Evolutionary conservation across 2,797 vertebrate species (phyloP).

Genomic region (Capromys pilorides): DNA sequence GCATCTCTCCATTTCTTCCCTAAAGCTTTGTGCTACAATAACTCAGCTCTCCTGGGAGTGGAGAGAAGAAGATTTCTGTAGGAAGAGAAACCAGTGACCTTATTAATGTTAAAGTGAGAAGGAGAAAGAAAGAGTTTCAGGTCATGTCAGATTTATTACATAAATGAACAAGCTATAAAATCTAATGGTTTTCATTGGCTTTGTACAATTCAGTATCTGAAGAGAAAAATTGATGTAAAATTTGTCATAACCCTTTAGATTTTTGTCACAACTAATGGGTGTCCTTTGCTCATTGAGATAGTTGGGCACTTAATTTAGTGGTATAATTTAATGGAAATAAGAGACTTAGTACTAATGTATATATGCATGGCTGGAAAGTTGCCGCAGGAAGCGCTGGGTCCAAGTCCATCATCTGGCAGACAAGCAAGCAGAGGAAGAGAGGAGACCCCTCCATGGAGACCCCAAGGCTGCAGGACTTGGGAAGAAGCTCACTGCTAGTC

Average conservation of each 20-base stretch:
- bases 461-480: not conserved
- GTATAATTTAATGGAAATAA: not conserved
- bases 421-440: not conserved
- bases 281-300: not conserved
- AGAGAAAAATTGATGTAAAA: not conserved
- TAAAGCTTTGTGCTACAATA: not conserved
- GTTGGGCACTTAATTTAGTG: not conserved
- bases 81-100: constrained; percentile 32
- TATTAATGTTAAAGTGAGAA: not conserved
- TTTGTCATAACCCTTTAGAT: constrained; percentile 8
- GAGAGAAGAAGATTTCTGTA: not conserved
- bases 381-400: not conserved
- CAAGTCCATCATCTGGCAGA: not conserved
- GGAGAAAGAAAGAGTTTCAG: constrained; percentile 6
- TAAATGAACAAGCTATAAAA: constrained; percentile 46
- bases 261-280: constrained; percentile 9
- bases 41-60: not conserved
- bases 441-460: not conserved
- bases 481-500: not conserved
- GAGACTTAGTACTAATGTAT: not conserved
- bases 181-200: not conserved
- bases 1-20: not conserved
- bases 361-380: not conserved
- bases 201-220: not conserved
- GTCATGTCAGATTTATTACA: constrained; percentile 20